Evolutionary conservation across 2,888 invertebrate species (phyloP).

Genomic region (Cylloceria caligata): DNA sequence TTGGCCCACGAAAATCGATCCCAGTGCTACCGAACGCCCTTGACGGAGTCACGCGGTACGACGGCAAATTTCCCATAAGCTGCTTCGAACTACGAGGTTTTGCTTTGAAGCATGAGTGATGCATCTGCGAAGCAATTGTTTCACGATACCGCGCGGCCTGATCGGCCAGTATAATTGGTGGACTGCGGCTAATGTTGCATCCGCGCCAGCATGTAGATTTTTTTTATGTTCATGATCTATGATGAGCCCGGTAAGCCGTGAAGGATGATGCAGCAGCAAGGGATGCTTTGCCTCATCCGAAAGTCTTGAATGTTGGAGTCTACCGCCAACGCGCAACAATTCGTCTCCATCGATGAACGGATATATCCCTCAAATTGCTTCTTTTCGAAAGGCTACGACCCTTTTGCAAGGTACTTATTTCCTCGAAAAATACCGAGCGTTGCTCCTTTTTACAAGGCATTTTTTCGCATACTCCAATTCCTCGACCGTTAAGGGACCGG

Average conservation of each 20-base stretch:
- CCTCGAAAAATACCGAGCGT: not conserved
- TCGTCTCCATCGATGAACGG: conserved; percentile 65
- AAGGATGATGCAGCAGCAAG: not conserved
- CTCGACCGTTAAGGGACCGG: conserved; percentile 19
- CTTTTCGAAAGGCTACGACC: not conserved
- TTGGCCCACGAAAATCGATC: conserved; percentile 18
- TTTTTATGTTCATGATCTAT: not conserved
- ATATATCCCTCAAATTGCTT: not conserved
- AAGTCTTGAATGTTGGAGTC: conserved; percentile 55
- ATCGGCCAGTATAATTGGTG: not conserved
- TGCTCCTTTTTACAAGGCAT: not conserved
- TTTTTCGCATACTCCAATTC: conserved; percentile 16
- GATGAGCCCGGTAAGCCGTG: not conserved
- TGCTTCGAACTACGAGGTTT: conserved; percentile 3
- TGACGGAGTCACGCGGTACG: not conserved
- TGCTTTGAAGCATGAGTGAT: not conserved
- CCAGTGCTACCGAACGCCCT: conserved; percentile 15
- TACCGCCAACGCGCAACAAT: conserved; percentile 55
- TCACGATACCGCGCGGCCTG: not conserved
- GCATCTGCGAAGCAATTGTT: not conserved
- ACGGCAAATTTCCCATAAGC: conserved; percentile 25
- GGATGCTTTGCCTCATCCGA: not conserved
- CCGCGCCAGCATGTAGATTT: not conserved
- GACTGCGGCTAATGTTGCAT: conserved; percentile 4
- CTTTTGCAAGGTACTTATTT: not conserved